Evolutionary conservation across 2,888 invertebrate species (phyloP), one percentile per base, ranked within the genome.

Genomic region (Druceiella hillmani): DNA sequence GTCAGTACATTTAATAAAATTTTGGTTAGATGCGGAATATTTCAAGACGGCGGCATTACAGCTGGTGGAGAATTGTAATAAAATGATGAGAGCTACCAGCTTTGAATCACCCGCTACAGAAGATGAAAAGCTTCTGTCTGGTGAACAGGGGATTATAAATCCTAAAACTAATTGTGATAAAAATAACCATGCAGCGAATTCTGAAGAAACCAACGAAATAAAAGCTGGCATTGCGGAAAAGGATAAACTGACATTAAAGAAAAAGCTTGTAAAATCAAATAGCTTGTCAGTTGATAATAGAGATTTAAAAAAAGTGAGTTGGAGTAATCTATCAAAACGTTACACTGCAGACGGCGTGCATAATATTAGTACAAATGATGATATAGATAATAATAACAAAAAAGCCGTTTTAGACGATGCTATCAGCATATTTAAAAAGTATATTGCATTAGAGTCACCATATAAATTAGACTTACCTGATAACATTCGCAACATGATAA

Each of bases 1-100:
- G 39, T 77, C 79, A 36, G 62, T 81, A 37, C 62, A 75, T 12
- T 66, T 83, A 17, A 74, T 88, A 2, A 81, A 81, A 58, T 85
- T 87, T 59, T 87, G 83, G 79, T 58, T 87, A 46, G 87, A 87
- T 53, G 75, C 85, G 28, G 83, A 87, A 54, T 76, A 78, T 50
- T 80, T 85, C 52, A 76, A 74, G 53, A 56, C 58, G 3, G 64
- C 69, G 4, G 58, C 59, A 2, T 54, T 58, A 30, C 17, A 42
- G 13, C 36, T 11, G 30, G 30, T 30, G 6, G 15, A 15, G 13
- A 27, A 27, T 5, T 11, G 30, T 4, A 30, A 9, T 3, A 14
- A 33, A 11, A 12, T 33, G 6, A 20, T 14, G 2, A 20, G 33
- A 3, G 22, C 20, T 3, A 22, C 33, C 3, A 33, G 33, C 13